phyloP scores from a whole-genome alignment of 2,113 vertebrate species.

The Vombatus ursinus region DNA sequence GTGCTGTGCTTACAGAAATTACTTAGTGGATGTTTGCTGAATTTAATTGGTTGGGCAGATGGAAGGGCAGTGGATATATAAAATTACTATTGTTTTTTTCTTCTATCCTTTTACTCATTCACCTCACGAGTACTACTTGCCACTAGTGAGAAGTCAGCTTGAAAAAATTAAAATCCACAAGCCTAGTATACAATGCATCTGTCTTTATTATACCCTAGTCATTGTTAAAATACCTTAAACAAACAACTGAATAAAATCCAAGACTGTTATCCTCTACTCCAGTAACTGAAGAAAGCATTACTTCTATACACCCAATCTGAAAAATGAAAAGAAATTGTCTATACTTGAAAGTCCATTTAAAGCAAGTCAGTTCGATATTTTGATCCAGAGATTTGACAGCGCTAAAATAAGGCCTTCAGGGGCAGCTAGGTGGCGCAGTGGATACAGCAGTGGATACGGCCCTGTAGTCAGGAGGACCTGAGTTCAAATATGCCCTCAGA shows the following conservation, averaged over 20 bases:
- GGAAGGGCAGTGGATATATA: too few species aligned
- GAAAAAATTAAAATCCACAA: not conserved
- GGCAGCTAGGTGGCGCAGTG: too few species aligned
- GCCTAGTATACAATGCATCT: not conserved
- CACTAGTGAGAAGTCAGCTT: not conserved
- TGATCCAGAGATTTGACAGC: too few species aligned
- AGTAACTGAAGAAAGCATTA: not conserved
- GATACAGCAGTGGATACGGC: too few species aligned
- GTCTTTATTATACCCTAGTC: not conserved
- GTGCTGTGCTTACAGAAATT: not conserved
- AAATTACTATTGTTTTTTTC: not conserved
- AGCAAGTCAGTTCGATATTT: not conserved
- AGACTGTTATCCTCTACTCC: not conserved
- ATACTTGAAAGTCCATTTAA: constrained; percentile 31
- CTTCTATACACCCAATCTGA: not conserved
- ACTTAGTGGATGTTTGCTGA: not conserved
- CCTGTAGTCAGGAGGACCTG: too few species aligned
- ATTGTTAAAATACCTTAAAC: not conserved
- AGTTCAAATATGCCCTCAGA: too few species aligned
- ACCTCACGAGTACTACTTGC: not conserved
- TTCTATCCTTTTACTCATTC: constrained; percentile 17
- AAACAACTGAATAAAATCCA: constrained; percentile 20
- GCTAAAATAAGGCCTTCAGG: too few species aligned
- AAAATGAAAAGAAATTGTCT: too few species aligned
- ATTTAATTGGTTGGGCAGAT: not conserved